phyloP scores from a whole-genome alignment of 2,113 vertebrate species.

The Edolisoma coerulescens region DNA sequence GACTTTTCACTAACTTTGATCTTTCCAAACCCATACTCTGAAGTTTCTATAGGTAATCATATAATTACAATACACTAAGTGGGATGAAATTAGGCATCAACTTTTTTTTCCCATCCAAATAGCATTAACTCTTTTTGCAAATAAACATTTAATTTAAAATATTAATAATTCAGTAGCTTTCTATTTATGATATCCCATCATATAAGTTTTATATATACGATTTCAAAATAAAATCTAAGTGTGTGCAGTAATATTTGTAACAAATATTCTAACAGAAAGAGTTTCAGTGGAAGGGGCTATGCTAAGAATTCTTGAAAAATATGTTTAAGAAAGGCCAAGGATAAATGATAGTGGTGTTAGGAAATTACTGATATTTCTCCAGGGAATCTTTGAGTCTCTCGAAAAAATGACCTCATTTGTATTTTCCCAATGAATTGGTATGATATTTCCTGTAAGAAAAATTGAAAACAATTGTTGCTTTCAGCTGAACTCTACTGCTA shows the following conservation, averaged over 20 bases:
- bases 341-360: conserved; percentile 63
- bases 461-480: conserved; percentile 68
- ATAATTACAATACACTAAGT: conserved; percentile 79
- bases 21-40: conserved; percentile 74
- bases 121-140: conserved; percentile 59
- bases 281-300: conserved; percentile 47
- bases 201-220: conserved; percentile 22
- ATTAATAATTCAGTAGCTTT: conserved; percentile 32
- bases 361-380: conserved; percentile 76
- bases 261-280: conserved; percentile 62
- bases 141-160: conserved; percentile 60
- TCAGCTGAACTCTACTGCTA: conserved; percentile 31
- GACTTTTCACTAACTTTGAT: conserved; percentile 85
- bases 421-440: conserved; percentile 69
- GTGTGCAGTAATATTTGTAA: conserved; percentile 61
- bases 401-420: conserved; percentile 69
- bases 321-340: conserved; percentile 62
- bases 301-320: conserved; percentile 63
- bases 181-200: conserved; percentile 8
- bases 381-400: conserved; percentile 61
- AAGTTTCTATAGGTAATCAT: conserved; percentile 82
- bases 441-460: conserved; percentile 72
- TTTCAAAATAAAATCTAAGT: conserved; percentile 67
- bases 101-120: conserved; percentile 59
- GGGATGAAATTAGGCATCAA: conserved; percentile 77